Evolutionary conservation across 2,113 vertebrate genomes (phyloP).

Genomic region (Lagenorhynchus albirostris): DNA sequence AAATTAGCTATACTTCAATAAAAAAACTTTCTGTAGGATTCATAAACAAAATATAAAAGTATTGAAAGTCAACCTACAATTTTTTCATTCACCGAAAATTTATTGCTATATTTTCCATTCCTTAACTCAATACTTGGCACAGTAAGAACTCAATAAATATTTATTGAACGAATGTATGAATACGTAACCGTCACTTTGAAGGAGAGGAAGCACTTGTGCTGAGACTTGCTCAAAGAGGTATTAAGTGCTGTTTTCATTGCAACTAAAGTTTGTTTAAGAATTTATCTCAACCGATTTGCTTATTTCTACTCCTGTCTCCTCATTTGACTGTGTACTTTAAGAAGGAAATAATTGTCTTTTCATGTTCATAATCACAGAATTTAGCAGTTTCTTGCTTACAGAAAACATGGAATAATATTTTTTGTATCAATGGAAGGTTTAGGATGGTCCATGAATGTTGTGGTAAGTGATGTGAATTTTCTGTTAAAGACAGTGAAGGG

Average conservation of each 20-base stretch:
- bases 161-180: not conserved
- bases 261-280: not conserved
- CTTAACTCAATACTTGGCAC: not conserved
- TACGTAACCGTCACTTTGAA: not conserved
- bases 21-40: not conserved
- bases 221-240: not conserved
- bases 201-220: not conserved
- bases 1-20: not conserved
- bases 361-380: not conserved
- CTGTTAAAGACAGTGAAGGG: not conserved
- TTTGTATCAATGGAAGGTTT: not conserved
- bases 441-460: not conserved
- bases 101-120: not conserved
- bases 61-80: not conserved
- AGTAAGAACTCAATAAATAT: not conserved
- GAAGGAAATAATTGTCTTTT: not conserved
- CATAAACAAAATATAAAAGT: not conserved
- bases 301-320: not conserved
- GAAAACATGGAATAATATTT: not conserved
- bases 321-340: not conserved
- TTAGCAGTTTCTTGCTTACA: not conserved
- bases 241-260: not conserved
- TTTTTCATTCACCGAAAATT: not conserved
- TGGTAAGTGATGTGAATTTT: not conserved
- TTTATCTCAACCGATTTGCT: not conserved